Evolutionary conservation across 2,888 invertebrate species (phyloP).

Genomic region (Hydrotaea cyrtoneurina): DNA sequence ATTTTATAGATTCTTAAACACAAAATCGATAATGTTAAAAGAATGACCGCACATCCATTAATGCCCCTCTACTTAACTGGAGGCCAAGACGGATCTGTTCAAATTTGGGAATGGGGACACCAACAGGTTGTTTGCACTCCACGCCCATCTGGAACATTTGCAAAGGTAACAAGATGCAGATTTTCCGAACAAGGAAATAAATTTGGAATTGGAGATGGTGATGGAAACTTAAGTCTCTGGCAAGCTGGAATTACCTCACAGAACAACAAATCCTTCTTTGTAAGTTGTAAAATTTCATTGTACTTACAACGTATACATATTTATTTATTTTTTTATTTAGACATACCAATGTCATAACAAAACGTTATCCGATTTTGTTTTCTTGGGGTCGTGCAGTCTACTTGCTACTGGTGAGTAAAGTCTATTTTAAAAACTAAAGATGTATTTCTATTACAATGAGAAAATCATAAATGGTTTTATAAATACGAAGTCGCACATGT

Average conservation of each 20-base stretch:
- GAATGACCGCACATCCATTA: slow-evolving; percentile 97
- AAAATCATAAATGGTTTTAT: too few species aligned
- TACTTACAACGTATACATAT: background rate
- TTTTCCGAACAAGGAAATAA: slow-evolving; percentile 99
- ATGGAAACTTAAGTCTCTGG: slow-evolving; percentile 97
- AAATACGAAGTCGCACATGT: too few species aligned
- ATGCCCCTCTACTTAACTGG: slow-evolving; percentile 97
- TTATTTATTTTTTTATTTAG: slow-evolving; percentile 82
- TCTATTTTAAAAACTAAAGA: too few species aligned
- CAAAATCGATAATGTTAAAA: slow-evolving; percentile 95
- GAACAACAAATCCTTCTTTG: slow-evolving; percentile 91
- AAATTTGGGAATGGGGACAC: slow-evolving; percentile 99
- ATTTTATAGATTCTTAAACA: slow-evolving; percentile 91
- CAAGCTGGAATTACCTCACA: slow-evolving; percentile 91
- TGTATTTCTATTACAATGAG: too few species aligned
- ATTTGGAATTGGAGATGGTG: slow-evolving; percentile 98
- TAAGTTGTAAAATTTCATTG: slow-evolving; percentile 82
- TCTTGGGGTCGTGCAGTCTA: slow-evolving; percentile 98
- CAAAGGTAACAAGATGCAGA: slow-evolving; percentile 96
- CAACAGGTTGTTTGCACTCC: slow-evolving; percentile 94
- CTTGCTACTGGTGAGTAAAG: slow-evolving; percentile 89
- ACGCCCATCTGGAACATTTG: slow-evolving; percentile 95
- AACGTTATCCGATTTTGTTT: slow-evolving; percentile 97
- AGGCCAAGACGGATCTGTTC: slow-evolving; percentile 97
- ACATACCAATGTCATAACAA: slow-evolving; percentile 98